These are phyloP conservation scores for Columba livia DNA, from an alignment of 2,113 vertebrate species.

Conservation along the genomic window DNA sequence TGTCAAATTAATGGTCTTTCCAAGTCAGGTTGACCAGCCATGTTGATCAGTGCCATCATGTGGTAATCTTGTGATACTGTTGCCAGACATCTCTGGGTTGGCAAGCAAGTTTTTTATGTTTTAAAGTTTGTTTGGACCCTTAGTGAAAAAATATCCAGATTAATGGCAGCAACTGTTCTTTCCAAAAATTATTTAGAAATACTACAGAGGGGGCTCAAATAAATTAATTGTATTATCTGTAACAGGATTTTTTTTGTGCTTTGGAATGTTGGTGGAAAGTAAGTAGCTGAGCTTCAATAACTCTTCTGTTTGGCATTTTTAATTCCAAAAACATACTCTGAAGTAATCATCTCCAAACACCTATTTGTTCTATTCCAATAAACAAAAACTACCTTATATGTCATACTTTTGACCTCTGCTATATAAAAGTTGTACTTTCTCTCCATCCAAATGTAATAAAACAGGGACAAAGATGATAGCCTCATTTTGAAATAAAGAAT, in stretches of 20 bases:
- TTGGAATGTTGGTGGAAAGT: not conserved
- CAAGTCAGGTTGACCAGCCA: not conserved
- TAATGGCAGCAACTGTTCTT: not conserved
- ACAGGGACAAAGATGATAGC: not conserved
- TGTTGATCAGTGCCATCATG: slow-evolving; percentile 16
- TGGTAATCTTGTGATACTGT: not conserved
- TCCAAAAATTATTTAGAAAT: not conserved
- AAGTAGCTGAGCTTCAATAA: not conserved
- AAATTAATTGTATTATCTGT: not conserved
- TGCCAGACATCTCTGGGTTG: not conserved
- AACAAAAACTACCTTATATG: not conserved
- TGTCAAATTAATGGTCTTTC: not conserved
- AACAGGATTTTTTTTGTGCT: not conserved
- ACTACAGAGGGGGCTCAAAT: not conserved
- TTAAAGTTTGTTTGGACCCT: not conserved
- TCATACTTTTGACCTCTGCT: not conserved
- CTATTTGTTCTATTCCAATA: not conserved
- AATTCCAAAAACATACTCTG: not conserved
- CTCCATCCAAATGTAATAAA: not conserved
- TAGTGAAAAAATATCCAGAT: not conserved
- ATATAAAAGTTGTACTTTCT: not conserved
- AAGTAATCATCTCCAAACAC: not conserved
- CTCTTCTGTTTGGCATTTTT: not conserved
- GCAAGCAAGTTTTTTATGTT: not conserved
- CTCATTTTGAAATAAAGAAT: not conserved